These are phyloP conservation scores for Dromiciops gliroides DNA, from an alignment of 2,113 vertebrate genomes.

Conservation along the genomic window DNA sequence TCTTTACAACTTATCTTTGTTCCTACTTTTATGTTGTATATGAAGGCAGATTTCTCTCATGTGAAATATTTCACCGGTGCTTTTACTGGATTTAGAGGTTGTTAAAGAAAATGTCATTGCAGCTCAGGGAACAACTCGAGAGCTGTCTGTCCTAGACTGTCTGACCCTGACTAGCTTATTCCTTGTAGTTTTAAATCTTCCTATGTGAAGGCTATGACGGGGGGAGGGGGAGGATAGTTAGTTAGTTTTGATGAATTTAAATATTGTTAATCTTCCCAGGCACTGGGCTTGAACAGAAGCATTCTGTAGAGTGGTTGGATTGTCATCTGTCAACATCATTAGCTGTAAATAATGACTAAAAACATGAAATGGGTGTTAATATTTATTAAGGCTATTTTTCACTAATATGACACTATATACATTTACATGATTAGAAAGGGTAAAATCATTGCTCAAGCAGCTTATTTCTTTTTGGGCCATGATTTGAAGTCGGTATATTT, in stretches of 20 bases:
- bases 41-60: constrained; percentile 78
- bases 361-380: constrained; percentile 80
- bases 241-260: constrained; percentile 80
- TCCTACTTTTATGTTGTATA: constrained; percentile 77
- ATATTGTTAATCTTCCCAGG: constrained; percentile 80
- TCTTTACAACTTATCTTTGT: constrained; percentile 81
- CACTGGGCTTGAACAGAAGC: constrained; percentile 61
- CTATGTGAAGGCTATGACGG: constrained; percentile 75
- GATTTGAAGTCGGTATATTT: constrained; percentile 25
- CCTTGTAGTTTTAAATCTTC: constrained; percentile 79
- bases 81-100: constrained; percentile 83
- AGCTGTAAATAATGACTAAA: constrained; percentile 69
- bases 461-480: neutral
- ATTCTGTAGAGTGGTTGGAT: constrained; percentile 39
- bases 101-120: constrained; percentile 81
- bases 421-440: constrained; percentile 72
- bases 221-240: no score
- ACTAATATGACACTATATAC: constrained; percentile 59
- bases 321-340: constrained; percentile 70
- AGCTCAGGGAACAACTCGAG: constrained; percentile 72
- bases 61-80: constrained; percentile 81
- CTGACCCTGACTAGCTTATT: constrained; percentile 80
- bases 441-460: constrained; percentile 34
- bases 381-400: constrained; percentile 77
- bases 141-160: constrained; percentile 74